Evolutionary conservation across 2,888 invertebrate genomes (phyloP), one percentile per base, ranked within the genome.

Genomic region (Tupiocoris notatus): DNA sequence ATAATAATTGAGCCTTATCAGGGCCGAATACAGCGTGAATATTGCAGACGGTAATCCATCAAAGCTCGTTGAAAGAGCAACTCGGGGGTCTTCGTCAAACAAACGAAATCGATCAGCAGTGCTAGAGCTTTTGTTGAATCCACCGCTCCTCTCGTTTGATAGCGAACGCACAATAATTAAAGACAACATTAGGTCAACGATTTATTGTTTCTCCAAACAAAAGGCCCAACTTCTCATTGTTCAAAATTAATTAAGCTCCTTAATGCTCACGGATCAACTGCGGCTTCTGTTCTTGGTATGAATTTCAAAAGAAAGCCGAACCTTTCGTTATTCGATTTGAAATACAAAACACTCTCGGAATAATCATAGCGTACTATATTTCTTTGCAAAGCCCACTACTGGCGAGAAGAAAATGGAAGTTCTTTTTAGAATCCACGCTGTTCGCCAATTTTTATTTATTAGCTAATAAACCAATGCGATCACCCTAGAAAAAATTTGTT

Each of bases 171-270:
- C 39, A 39, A 39, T 39, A 39, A 39, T 39, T 39, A 39, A 39
- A 39, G 39, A 39, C 39, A 39, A 39, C 39, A 39, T 39, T 39
- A 39, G 39, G 39, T 39, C 39, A 39, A 39, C 39, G 39, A 39
- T 39, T 39, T 39, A 67, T 67, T 67, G 67, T 67, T 67, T 54
- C 56, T 67, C 56, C 67, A 20, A 39, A 65, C 65, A 65, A 65
- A 65, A 65, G 65, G 17, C 54, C 39, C 39, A 2, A 39, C 18
- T 65, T 18, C 39, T 39, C 65, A 65, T 65, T 65, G 65, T 65
- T 39, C 65, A 3, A 65, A 65, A 65, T 65, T 65, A 65, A 65
- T 65, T 65, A 65, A 65, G 65, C 65, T 18, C 65, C 65, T 65
- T 20, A 65, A 20, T 65, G 39, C 39, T 12, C 39, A 39, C 39